A percentile compares a stretch with the other conserved stretches of the same genome.
Evolutionary conservation across 2,888 invertebrate genomes (phyloP).

Genomic region (Sesia bembeciformis): DNA sequence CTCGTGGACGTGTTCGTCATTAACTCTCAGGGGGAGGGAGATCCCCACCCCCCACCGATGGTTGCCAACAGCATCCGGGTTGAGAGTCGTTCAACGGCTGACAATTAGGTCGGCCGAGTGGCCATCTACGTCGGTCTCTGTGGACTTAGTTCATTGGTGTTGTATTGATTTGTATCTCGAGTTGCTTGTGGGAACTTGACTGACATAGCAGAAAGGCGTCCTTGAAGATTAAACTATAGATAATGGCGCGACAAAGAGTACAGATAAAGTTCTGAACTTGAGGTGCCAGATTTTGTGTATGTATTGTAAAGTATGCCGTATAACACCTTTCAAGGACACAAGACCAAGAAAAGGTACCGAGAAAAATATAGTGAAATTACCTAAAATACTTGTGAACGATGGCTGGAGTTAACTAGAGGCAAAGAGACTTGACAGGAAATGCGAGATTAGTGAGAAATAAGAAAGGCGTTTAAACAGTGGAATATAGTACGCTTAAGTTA

Average conservation of each 20-base stretch:
- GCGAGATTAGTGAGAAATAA: no score
- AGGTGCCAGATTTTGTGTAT: no score
- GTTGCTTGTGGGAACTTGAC: not conserved
- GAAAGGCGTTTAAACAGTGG: no score
- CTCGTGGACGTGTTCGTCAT: conserved; percentile 20
- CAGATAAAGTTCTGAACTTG: no score
- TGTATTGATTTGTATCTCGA: not conserved
- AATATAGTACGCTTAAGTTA: no score
- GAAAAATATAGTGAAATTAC: no score
- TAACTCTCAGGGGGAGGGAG: conserved; percentile 16
- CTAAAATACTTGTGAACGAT: no score
- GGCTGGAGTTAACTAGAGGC: no score
- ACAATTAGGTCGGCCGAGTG: conserved; percentile 58
- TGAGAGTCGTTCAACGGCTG: conserved; percentile 58
- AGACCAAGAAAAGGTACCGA: no score
- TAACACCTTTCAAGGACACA: no score
- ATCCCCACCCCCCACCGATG: conserved; percentile 21
- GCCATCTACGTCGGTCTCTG: conserved; percentile 29
- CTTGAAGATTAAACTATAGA: not conserved
- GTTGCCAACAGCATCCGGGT: conserved; percentile 50
- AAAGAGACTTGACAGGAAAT: no score
- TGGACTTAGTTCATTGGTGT: not conserved
- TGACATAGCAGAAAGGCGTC: not conserved
- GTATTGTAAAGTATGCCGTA: no score
- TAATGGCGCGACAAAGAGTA: not conserved